A percentile compares a stretch with the other conserved stretches of the same genome.
These are phyloP conservation scores for Heliornis fulica DNA, from an alignment of 2,113 vertebrate genomes.

Conservation along the genomic window DNA sequence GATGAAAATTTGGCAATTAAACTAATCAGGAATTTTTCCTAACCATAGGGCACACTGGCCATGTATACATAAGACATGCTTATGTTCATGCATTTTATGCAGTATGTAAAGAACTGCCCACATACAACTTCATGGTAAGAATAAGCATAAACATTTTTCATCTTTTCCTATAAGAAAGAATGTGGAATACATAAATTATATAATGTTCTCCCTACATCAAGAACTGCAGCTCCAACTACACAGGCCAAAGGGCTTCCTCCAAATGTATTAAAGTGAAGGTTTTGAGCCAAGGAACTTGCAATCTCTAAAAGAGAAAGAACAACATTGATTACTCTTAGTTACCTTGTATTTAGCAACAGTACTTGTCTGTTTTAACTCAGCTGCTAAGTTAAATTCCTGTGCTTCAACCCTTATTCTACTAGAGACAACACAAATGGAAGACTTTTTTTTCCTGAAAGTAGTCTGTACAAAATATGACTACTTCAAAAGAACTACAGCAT, in stretches of 20 bases:
- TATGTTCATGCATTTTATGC: not conserved
- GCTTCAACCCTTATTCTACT: not conserved
- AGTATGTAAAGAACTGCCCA: not conserved
- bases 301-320: slow-evolving; percentile 79
- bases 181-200: not conserved
- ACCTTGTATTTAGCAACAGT: not conserved
- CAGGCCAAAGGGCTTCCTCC: slow-evolving; percentile 90
- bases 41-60: rapidly evolving
- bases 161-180: not conserved
- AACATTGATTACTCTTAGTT: not conserved
- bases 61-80: not conserved
- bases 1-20: not conserved
- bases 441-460: not conserved
- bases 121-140: not conserved
- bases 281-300: slow-evolving; percentile 76
- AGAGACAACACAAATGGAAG: not conserved
- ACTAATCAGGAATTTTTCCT: not conserved
- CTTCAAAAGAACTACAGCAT: not conserved
- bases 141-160: not conserved
- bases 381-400: not conserved
- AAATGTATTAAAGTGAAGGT: slow-evolving; percentile 88
- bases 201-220: slow-evolving; percentile 77
- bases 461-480: not conserved
- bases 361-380: not conserved
- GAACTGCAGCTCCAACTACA: slow-evolving; percentile 81